Percentiles rank a stretch among this genome's conserved stretches.
Evolutionary conservation across 1,140 invertebrate species (phyloP).

Genomic region (Neomicropteryx cornuta): DNA sequence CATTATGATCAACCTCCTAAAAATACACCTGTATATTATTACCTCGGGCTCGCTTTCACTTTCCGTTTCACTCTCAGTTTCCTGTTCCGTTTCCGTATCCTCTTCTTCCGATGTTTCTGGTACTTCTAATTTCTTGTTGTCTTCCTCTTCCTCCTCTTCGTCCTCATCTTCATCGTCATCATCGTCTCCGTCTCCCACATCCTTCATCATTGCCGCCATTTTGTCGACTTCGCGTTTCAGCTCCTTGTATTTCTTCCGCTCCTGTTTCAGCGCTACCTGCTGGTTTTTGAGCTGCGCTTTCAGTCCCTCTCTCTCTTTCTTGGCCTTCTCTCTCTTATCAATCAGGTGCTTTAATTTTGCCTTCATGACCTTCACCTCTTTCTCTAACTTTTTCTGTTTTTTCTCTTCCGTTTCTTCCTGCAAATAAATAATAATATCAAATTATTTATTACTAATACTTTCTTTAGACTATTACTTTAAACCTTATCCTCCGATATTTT

Average conservation of each 20-base stretch:
- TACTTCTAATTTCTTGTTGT: slow-evolving; percentile 48
- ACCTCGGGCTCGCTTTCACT: slow-evolving; percentile 54
- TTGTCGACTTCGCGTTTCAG: slow-evolving; percentile 81
- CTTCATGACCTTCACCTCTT: slow-evolving; percentile 62
- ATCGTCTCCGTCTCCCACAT: slow-evolving; percentile 62
- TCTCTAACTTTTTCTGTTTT: slow-evolving; percentile 55
- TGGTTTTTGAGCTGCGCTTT: slow-evolving; percentile 72
- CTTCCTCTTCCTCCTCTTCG: slow-evolving; percentile 47
- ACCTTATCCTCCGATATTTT: too few relatives aligned
- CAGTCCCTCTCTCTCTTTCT: slow-evolving; percentile 64
- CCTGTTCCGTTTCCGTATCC: slow-evolving; percentile 44
- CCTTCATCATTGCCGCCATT: slow-evolving; percentile 75
- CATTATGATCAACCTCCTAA: background rate
- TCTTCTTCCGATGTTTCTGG: slow-evolving; percentile 51
- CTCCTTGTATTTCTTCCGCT: slow-evolving; percentile 63
- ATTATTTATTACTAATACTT: too few relatives aligned
- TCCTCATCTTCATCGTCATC: slow-evolving; percentile 57
- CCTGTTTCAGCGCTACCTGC: slow-evolving; percentile 60
- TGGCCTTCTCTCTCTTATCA: slow-evolving; percentile 65
- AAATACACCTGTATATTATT: slow-evolving; percentile 4
- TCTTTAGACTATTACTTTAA: too few relatives aligned
- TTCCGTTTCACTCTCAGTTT: slow-evolving; percentile 48
- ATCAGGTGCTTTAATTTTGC: slow-evolving; percentile 70
- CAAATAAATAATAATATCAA: slow-evolving; percentile 9
- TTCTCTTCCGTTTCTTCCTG: slow-evolving; percentile 60